Evolutionary conservation across 2,797 vertebrate genomes (phyloP).

Genomic region (Linurgus olivaceus): DNA sequence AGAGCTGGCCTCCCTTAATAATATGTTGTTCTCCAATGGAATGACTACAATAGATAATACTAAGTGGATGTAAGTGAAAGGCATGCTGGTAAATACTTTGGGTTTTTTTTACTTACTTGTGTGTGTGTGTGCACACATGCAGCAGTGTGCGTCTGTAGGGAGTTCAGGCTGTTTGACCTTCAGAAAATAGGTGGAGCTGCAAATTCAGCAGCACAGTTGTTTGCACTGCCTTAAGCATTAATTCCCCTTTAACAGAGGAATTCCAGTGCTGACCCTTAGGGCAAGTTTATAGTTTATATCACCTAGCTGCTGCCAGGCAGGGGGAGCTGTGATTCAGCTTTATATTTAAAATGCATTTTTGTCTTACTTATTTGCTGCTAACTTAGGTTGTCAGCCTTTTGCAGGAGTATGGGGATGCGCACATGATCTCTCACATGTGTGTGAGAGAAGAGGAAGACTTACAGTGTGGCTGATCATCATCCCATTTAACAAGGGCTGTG

Average conservation of each 20-base stretch:
- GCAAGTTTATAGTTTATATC: neutral
- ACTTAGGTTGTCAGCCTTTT: neutral
- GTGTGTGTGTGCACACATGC: neutral
- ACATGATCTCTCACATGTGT: fast-evolving
- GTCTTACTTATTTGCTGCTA: neutral
- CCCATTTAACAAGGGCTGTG: neutral
- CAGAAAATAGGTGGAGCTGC: neutral
- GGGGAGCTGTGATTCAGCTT: neutral
- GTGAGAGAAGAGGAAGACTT: neutral
- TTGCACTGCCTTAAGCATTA: neutral
- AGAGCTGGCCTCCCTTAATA: slow-evolving; percentile 38
- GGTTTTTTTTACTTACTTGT: neutral
- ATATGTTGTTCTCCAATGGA: slow-evolving; percentile 2
- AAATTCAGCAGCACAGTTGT: neutral
- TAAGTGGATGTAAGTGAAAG: slow-evolving; percentile 36
- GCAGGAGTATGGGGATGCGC: neutral
- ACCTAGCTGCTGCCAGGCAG: neutral
- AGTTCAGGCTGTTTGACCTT: neutral
- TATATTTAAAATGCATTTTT: neutral
- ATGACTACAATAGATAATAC: slow-evolving; percentile 38
- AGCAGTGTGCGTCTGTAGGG: neutral
- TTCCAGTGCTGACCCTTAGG: neutral
- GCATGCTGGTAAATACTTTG: neutral
- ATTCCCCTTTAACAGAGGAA: neutral
- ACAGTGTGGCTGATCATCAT: neutral